Base-by-base conservation (phyloP, 2,113 vertebrate species). In the Pseudopipra pipra region DNA sequence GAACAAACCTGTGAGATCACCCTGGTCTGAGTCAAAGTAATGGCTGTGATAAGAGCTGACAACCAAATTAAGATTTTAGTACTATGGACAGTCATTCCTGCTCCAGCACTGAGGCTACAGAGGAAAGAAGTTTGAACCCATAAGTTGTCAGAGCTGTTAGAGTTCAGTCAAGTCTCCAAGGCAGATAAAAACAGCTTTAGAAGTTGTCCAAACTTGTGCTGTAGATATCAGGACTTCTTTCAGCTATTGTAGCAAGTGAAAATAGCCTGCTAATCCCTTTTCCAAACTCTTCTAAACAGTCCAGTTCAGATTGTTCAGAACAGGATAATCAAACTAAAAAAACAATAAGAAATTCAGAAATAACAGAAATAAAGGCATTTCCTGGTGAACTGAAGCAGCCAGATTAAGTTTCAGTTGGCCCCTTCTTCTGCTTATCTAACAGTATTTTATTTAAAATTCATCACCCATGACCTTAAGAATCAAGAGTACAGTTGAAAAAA, bases 371-470 rank as follows among this genome's bases (percentile, higher is more conserved):
- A 61, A 91, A 91, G 85, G 31, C 37, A 88, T 83, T 94, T 95
- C 85, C 87, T 76, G 62, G 47, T 83, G 55, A 95, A 89, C 58
- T 43, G 23, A 87, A 21, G 43, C 89, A 92, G 54, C 3, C 7
- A 41, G 72, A 92, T 89, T 88, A 88, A 84, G 56, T 97, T 96
- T 95, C 92, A 93, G 30, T 30, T 94, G 85, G 43, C 67, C 47
- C n/a, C 46, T 74, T 84, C 58, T 68, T 59, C 62, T 95, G 84
- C 80, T 92, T 91, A 61, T 82, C 67, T 85, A 93, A 87, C 51
- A 94, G 63, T 85, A 94, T 79, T 95, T 96, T 77, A 79, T 66
- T 85, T 54, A 58, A 93, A 95, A 95, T 83, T 85, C 55, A 87
- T 82, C 73, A 93, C 74, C 62, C n/a, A 23, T 79, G 58, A 82